Base-by-base conservation (phyloP, 2,888 invertebrate species). In the Ormyrus nitidulus region DNA sequence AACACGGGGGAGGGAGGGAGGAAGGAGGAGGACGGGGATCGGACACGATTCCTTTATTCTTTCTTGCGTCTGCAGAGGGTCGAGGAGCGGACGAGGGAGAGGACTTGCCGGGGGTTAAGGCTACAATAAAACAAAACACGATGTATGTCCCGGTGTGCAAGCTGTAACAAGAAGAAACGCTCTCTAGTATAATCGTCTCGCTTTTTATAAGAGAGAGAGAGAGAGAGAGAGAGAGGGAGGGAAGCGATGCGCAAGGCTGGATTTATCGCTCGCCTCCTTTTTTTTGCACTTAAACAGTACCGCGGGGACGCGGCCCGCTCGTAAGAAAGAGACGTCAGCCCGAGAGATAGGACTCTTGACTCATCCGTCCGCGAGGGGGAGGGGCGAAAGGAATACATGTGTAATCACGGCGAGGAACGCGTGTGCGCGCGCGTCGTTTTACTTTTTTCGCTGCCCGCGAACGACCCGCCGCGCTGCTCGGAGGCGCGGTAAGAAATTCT, bases 101-200 rank as follows among this genome's bases (percentile, higher is more conserved):
- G 81, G 76, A 82, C 78, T 81, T 79, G 83, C 79, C 75, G 76
- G 77, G 82, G 83, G 84, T 77, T 86, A 84, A 84, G 86, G 90
- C 89, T 90, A 90, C 89, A 90, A 90, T 86, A 90, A 90, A 89
- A 90, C 89, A 88, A 90, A 90, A 89, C 90, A 90, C 89, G 90
- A 90, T 88, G 90, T 89, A 90, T 90, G 90, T 90, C 90, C 90
- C 86, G 90, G 88, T 89, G 90, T 90, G 89, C 90, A 90, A 90
- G 90, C 90, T 90, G 90, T 75, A 88, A 90, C 85, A 84, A 86
- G 85, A 84, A 84, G 70, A 81, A 80, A 80, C 83, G 83, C 77
- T 81, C 82, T 84, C 86, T 85, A 87, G 86, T 86, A 84, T 84
- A 80, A 80, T 71, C 13, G 54, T n/a, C 49, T 48, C n/a, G n/a